These are phyloP conservation scores for Catharus minimus DNA, from an alignment of 2,113 vertebrate genomes.

Conservation along the genomic window DNA sequence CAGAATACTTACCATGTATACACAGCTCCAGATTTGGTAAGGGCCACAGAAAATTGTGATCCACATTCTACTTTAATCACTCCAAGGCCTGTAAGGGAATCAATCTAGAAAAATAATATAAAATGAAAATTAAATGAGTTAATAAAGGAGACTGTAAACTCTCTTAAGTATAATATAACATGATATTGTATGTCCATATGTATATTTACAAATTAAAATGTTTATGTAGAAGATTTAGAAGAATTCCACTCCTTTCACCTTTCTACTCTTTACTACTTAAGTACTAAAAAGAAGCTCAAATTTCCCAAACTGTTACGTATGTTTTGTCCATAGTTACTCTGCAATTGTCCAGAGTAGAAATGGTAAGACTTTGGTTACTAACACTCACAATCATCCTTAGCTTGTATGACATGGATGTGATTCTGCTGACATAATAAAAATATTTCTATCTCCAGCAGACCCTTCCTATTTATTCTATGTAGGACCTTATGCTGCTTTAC, in stretches of 20 bases:
- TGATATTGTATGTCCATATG: accelerated
- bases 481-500: background rate
- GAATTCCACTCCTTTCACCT: background rate
- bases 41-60: conserved; percentile 96
- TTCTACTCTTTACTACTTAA: background rate
- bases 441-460: background rate
- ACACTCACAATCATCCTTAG: background rate
- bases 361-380: background rate
- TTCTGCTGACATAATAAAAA: background rate
- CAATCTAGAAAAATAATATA: conserved; percentile 80
- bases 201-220: background rate
- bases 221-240: background rate
- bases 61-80: conserved; percentile 98
- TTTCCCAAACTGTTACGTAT: background rate
- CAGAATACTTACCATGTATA: conserved; percentile 88
- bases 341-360: background rate
- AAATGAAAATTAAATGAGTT: background rate
- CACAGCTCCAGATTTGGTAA: conserved; percentile 94
- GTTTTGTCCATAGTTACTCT: background rate
- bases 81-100: conserved; percentile 95
- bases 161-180: background rate
- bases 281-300: background rate
- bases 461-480: background rate
- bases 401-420: background rate
- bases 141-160: background rate